Evolutionary conservation across 2,888 invertebrate genomes (phyloP).

Genomic region (Tetranychus piercei): DNA sequence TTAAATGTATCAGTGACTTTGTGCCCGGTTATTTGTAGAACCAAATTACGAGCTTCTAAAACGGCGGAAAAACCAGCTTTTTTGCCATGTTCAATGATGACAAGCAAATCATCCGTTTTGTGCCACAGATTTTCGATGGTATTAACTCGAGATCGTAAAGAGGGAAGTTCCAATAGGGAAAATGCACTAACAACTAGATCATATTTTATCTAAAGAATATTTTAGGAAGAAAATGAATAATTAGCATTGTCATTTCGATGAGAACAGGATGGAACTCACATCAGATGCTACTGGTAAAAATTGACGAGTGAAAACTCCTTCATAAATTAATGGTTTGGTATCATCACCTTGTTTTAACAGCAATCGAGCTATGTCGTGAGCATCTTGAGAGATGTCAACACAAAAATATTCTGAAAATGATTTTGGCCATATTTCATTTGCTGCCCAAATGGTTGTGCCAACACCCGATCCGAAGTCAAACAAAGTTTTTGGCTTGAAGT

Average conservation of each 20-base stretch:
- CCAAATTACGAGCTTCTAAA: constrained; percentile 63
- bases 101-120: constrained; percentile 58
- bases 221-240: constrained; percentile 26
- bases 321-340: constrained; percentile 38
- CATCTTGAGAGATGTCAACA: constrained; percentile 58
- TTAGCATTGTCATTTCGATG: constrained; percentile 17
- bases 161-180: constrained; percentile 58
- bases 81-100: constrained; percentile 66
- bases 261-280: constrained; percentile 32
- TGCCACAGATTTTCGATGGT: constrained; percentile 60
- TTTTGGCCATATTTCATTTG: constrained; percentile 49
- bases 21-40: constrained; percentile 41
- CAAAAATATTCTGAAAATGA: constrained; percentile 61
- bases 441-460: constrained; percentile 70
- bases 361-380: constrained; percentile 60
- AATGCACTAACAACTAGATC: constrained; percentile 63
- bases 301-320: constrained; percentile 53
- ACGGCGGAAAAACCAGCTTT: constrained; percentile 59
- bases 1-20: constrained; percentile 14
- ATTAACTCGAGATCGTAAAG: constrained; percentile 46
- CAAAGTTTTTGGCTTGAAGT: constrained; percentile 53
- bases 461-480: constrained; percentile 84
- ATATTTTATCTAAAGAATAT: constrained; percentile 41
- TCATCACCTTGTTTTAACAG: constrained; percentile 49
- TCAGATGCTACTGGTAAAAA: constrained; percentile 50